These are phyloP conservation scores for Lepus americanus DNA, from an alignment of 2,113 vertebrate species.

Conservation along the genomic window DNA sequence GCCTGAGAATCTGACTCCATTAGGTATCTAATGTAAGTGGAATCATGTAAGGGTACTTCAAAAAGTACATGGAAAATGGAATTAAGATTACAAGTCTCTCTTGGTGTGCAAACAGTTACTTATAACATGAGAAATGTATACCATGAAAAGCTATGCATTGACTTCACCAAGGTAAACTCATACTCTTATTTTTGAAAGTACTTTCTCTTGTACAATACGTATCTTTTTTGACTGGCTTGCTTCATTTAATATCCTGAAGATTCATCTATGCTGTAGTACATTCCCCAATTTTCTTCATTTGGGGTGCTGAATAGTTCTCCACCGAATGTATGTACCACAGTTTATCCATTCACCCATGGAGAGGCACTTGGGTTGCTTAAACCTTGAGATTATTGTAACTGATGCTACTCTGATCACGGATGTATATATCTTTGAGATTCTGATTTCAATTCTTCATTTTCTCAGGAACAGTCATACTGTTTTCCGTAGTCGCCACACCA, in stretches of 20 bases:
- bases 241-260: background rate
- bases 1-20: background rate
- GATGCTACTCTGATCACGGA: background rate
- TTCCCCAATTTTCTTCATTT: background rate
- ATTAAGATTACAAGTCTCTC: no score
- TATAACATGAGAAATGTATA: no score
- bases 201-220: background rate
- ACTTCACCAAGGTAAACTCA: no score
- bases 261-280: background rate
- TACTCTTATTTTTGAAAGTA: no score
- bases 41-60: background rate
- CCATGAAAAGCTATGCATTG: background rate
- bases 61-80: no score
- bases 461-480: background rate
- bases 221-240: background rate
- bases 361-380: no score
- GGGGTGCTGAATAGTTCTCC: background rate
- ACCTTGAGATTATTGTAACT: background rate
- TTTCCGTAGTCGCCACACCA: background rate
- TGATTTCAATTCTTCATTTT: conserved; percentile 4
- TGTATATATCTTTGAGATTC: background rate
- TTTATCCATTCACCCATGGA: no score
- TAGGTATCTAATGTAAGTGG: background rate
- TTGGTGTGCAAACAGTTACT: no score
- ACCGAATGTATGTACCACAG: background rate